Evolutionary conservation across 2,888 invertebrate genomes (phyloP), one percentile per base, ranked within the genome.

Genomic region (Dicranocentrus wangi): DNA sequence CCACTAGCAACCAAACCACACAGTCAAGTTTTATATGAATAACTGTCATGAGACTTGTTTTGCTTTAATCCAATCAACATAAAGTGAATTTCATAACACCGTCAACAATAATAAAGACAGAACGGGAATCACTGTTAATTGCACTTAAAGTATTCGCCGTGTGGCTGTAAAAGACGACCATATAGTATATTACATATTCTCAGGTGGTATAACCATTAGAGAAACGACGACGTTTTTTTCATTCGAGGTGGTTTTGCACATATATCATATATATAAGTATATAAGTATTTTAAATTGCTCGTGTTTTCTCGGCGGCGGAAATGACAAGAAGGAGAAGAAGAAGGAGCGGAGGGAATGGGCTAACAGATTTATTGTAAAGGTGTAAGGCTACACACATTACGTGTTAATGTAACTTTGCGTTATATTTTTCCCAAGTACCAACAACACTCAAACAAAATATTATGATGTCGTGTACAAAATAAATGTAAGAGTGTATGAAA

Each of bases 101-200:
- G 15, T n/a, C 47, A 47, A 47, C 47, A 47, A 55, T 13, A 55
- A 13, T 55, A 55, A 55, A 55, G 32, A 32, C 32, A 10, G 32
- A 55, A 55, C 55, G 55, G 55, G 25, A 55, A 55, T 55, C 55
- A 55, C 25, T 55, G 23, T 55, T 55, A 55, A 55, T 55, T 55
- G 55, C 21, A 19, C 51, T n/a, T 19, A 51, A 51, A 51, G 17
- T 19, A 47, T 47, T 15, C 47, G 47, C n/a, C 7, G 15, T 47
- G 17, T 47, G n/a, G 15, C 2, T 10, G 13, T 5, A 47, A n/a
- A 47, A 3, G 17, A 15, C 8, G 51, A 8, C 8, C 17, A 21
- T 55, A 55, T 1, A 7, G 3, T 53, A 19, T 39, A 39, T 42
- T 21, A 65, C n/a, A 39, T 65, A 42, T 32, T 32, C 32, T 27